Conservation (phyloP, 1,140 invertebrate species). For the Philopotamus ludificatus region DNA sequence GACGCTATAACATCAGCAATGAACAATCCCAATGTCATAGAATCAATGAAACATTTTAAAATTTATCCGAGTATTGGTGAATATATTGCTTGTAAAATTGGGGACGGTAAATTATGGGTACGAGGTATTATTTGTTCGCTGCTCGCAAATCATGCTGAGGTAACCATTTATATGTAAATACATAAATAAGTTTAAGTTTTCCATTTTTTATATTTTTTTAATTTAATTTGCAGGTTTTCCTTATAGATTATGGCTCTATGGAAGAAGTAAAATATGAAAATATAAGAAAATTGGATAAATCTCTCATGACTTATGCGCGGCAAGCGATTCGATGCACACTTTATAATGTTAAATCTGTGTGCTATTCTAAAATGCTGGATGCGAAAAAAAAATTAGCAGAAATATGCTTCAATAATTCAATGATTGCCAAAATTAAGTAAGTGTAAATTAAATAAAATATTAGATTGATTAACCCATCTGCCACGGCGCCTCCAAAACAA, state of each 20-base stretch:
- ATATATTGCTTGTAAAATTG: neutral
- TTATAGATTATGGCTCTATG: neutral
- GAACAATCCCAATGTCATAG: neutral
- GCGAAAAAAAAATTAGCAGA: neutral
- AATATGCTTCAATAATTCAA: neutral
- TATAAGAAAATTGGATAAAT: neutral
- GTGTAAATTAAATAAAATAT: neutral
- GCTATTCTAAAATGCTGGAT: neutral
- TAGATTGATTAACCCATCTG: neutral
- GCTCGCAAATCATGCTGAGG: no score
- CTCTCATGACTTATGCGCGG: neutral
- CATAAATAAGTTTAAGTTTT: neutral
- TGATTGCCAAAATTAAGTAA: neutral
- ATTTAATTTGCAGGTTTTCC: constrained; percentile 10
- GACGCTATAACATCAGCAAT: neutral
- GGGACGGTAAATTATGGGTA: no score
- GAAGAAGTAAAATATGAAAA: neutral
- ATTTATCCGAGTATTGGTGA: neutral
- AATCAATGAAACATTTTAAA: neutral
- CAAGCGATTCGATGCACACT: constrained; percentile 7
- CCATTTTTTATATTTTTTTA: neutral
- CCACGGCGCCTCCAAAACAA: no score
- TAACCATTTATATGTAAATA: neutral
- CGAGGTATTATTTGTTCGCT: no score
- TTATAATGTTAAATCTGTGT: neutral